Evolutionary conservation across 2,797 vertebrate genomes (phyloP).

Genomic region (Carduelis carduelis): DNA sequence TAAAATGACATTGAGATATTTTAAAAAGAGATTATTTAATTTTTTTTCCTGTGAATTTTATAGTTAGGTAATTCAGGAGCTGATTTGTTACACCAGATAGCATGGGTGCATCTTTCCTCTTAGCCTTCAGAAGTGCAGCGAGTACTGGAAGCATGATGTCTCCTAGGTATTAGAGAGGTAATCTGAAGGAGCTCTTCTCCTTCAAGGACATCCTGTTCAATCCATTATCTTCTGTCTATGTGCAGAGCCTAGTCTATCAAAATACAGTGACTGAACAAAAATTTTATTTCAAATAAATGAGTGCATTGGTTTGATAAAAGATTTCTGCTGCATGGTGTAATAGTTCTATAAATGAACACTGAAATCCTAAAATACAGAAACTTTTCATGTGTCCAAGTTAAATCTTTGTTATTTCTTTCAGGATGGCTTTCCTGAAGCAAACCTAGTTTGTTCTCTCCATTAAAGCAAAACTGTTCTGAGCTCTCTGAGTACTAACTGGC

Average conservation of each 20-base stretch:
- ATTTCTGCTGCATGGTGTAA: slow-evolving; percentile 45
- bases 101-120: slow-evolving; percentile 30
- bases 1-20: slow-evolving; percentile 66
- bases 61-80: slow-evolving; percentile 49
- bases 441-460: neutral
- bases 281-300: slow-evolving; percentile 68
- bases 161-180: slow-evolving; percentile 47
- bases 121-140: slow-evolving; percentile 18
- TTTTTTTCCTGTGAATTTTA: slow-evolving; percentile 45
- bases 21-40: slow-evolving; percentile 68
- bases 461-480: slow-evolving; percentile 40
- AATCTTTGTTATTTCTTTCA: slow-evolving; percentile 48
- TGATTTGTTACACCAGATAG: slow-evolving; percentile 65
- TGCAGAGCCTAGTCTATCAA: slow-evolving; percentile 59
- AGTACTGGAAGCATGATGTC: slow-evolving; percentile 15
- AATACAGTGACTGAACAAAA: slow-evolving; percentile 71
- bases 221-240: slow-evolving; percentile 54
- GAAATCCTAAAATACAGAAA: slow-evolving; percentile 64
- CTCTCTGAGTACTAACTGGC: slow-evolving; percentile 20
- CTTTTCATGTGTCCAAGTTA: slow-evolving; percentile 41
- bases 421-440: slow-evolving; percentile 44
- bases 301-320: slow-evolving; percentile 64
- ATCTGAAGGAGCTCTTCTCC: slow-evolving; percentile 52
- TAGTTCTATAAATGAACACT: slow-evolving; percentile 65
- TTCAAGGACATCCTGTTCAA: slow-evolving; percentile 66